Evolutionary conservation across 2,797 vertebrate genomes (phyloP).

Genomic region (Remorina albescens): DNA sequence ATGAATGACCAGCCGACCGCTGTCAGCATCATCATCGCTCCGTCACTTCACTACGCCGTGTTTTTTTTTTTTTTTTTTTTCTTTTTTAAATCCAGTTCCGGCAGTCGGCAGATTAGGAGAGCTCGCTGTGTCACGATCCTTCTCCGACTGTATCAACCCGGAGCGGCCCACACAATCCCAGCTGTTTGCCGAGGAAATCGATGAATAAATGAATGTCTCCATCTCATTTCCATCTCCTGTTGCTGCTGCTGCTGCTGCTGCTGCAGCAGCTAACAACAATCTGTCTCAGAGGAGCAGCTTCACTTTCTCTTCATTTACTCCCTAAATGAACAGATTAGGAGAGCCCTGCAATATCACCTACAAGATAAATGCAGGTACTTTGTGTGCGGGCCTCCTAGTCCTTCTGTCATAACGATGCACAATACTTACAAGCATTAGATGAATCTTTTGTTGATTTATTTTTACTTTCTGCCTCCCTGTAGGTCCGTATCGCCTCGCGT

Average conservation of each 20-base stretch:
- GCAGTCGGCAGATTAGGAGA: conserved; percentile 17
- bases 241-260: conserved; percentile 34
- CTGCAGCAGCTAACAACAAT: conserved; percentile 18
- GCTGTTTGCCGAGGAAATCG: conserved; percentile 62
- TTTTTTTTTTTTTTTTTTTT: no score
- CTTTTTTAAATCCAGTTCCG: background rate
- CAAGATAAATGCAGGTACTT: conserved; percentile 8
- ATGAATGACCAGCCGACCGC: conserved; percentile 7
- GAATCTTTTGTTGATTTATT: no score
- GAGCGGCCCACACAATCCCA: conserved; percentile 32
- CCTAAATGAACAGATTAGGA: conserved; percentile 43
- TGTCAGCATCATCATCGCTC: conserved; percentile 17
- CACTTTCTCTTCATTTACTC: conserved; percentile 50
- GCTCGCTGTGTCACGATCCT: conserved; percentile 29
- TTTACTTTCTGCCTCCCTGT: no score
- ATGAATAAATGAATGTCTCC: conserved; percentile 68
- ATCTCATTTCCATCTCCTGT: conserved; percentile 48
- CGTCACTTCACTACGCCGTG: background rate
- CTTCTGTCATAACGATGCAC: no score
- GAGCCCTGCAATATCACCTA: conserved; percentile 7
- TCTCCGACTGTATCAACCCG: conserved; percentile 12
- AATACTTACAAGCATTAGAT: background rate
- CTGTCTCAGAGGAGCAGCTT: conserved; percentile 59
- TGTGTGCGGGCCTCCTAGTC: background rate
- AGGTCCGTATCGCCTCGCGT: no score